phyloP scores from a whole-genome alignment of 1,140 invertebrate genomes.

The Drosophila truncata region DNA sequence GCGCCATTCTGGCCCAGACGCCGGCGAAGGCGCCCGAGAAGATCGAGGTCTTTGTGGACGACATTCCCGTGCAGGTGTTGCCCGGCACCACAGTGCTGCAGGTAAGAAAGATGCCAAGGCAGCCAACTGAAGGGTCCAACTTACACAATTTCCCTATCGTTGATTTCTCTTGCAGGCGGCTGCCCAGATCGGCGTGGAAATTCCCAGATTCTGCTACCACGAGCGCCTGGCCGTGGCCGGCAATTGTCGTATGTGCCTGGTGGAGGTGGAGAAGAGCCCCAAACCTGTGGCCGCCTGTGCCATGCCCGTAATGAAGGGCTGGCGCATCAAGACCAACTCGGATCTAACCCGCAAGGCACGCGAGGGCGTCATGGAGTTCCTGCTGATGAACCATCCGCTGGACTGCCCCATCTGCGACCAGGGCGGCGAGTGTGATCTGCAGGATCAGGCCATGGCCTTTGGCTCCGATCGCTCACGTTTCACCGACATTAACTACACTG shows the following conservation, averaged over 20 bases:
- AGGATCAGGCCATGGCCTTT: conserved; percentile 99
- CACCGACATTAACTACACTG: conserved; percentile 96
- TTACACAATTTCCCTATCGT: no score
- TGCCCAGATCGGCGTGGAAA: conserved; percentile 97
- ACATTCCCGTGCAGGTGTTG: conserved; percentile 96
- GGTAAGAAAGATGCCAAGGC: conserved; percentile 86
- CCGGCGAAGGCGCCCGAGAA: conserved; percentile 90
- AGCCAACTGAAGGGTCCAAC: no score
- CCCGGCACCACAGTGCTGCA: conserved; percentile 99
- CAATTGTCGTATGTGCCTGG: conserved; percentile 99
- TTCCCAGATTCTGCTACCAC: conserved; percentile 99
- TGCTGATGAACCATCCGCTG: conserved; percentile 98
- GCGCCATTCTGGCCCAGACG: conserved; percentile 84
- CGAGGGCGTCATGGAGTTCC: conserved; percentile 99
- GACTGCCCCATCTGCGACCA: conserved; percentile 99
- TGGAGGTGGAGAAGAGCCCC: conserved; percentile 98
- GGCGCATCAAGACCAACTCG: conserved; percentile 98
- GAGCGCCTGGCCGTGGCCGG: conserved; percentile 99
- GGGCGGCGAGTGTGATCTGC: conserved; percentile 99
- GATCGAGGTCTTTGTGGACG: conserved; percentile 99
- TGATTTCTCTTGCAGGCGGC: conserved; percentile 90
- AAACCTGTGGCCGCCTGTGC: conserved; percentile 99
- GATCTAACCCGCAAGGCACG: conserved; percentile 97
- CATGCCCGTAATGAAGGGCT: conserved; percentile 99
- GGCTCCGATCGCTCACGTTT: conserved; percentile 98